phyloP scores from a whole-genome alignment of 2,888 invertebrate genomes.

The Noctua janthina region DNA sequence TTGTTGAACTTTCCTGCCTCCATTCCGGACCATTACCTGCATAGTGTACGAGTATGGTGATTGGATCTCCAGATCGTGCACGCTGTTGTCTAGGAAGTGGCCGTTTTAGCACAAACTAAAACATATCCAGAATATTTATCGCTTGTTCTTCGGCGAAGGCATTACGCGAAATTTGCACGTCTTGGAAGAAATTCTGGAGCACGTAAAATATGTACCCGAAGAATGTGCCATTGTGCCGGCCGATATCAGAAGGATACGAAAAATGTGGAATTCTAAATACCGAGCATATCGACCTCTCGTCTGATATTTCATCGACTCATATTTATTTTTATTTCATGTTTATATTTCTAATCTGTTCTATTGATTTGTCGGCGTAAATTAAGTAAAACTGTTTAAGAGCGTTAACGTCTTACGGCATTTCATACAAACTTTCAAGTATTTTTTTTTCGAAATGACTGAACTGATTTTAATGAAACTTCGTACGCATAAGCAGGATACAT shows the following conservation, averaged over 20 bases:
- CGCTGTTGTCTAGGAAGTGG: slow-evolving; percentile 11
- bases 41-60: slow-evolving; percentile 48
- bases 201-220: slow-evolving; percentile 64
- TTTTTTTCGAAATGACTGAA: too few relatives aligned
- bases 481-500: too few relatives aligned
- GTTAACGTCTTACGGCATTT: too few relatives aligned
- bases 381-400: neutral
- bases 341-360: neutral
- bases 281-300: slow-evolving; percentile 41
- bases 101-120: slow-evolving; percentile 12
- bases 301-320: slow-evolving; percentile 34
- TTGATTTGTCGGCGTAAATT: neutral
- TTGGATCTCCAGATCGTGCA: slow-evolving; percentile 38
- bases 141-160: slow-evolving; percentile 39
- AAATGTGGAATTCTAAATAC: slow-evolving; percentile 55
- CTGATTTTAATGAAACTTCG: too few relatives aligned
- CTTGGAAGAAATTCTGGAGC: slow-evolving; percentile 56
- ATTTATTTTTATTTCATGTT: slow-evolving; percentile 13
- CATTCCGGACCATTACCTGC: slow-evolving; percentile 49
- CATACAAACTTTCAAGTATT: too few relatives aligned
- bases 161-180: slow-evolving; percentile 61
- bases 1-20: slow-evolving; percentile 35
- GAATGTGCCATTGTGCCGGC: slow-evolving; percentile 61
- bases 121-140: slow-evolving; percentile 50
- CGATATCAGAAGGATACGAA: slow-evolving; percentile 50